Base-by-base conservation (phyloP, 2,113 vertebrate species). In the Cebidichthys violaceus region DNA sequence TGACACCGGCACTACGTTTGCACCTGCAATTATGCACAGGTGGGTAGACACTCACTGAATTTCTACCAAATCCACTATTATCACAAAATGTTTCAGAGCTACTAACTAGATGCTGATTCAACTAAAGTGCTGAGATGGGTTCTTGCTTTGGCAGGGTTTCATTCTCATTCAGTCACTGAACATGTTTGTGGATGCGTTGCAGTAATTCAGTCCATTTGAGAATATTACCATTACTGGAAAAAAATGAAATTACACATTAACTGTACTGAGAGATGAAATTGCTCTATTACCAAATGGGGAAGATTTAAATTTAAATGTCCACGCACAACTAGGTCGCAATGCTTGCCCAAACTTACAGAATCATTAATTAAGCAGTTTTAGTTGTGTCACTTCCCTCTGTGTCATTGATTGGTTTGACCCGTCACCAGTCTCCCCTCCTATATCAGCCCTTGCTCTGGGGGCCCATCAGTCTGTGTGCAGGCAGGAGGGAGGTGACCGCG, bases 371-470 rank as follows among this genome's bases (percentile, higher is more conserved):
- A 81, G 57, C 18, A 55, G 45, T 52, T 60, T 41, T 14, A 10
- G 13, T 22, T 33, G 2, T 5, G 1, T 37, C 77, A 41, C 27
- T 4, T 27, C 31, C 39, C 27, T 33, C 0, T 1, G 4, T 76
- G 75, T 81, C 85, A 89, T 71, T 67, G 71, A 88, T 79, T 87
- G 85, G 79, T 86, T 87, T 79, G 81, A 91, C 79, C 81, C 55
- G 20, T 29, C 50, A 24, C 70, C 74, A 76, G 61, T 81, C 31
- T 64, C 62, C 20, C 67, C 72, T 82, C 76, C 11, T 14, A 69
- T 27, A 57, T 77, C 72, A 59, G 29, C 37, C 14, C 17, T 41
- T 45, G 24, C 65, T 72, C 45, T 15, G 10, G 20, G 45, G 62
- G 74, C 35, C 70, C 82, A 64, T 92, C 88, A 75, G 29, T 72